Base-by-base conservation (phyloP, 2,888 invertebrate species). In the Drosophila bunnanda region DNA sequence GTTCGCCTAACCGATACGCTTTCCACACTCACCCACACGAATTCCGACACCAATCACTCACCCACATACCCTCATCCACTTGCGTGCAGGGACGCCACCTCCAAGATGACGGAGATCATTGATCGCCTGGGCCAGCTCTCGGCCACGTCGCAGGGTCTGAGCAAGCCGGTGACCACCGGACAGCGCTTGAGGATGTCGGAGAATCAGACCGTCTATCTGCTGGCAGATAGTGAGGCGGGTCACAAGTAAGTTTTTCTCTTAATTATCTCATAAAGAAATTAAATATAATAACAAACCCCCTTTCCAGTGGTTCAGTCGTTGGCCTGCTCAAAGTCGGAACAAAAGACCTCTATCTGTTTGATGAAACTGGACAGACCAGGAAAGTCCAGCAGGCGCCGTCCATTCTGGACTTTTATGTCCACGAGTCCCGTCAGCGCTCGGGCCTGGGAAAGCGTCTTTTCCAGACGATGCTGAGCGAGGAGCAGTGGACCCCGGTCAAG, bases 371-470 rank as follows among this genome's bases (percentile, higher is more conserved):
- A 17, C 93, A 93, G 54, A 95, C 96, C 79, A 95, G 95, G 90
- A 97, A 98, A 91, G 94, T 96, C 66, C 94, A 96, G 77, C 94
- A 96, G 77, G 96, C 98, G 0, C 93, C 97, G 15, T 98, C 98
- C 92, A 95, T 99, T 64, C 94, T 99, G 54, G 99, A 99, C 92
- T 99, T 99, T 93, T 99, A 96, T 92, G 95, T 99, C 28, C 95
- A 97, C 88, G 96, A 96, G 91, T 95, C 96, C 4, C 94, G 95
- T 52, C 98, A 98, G 93, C 95, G 98, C 61, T 94, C 94, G 90
- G 99, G 99, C 4, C 94, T 95, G 90, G 99, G 99, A 4, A 96
- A 95, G 87, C 92, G 93, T 68, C 93, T 99, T 15, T 98, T 97
- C 92, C 97, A 98, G 79, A 94, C 95, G 88, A 98, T 99, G 98